These are phyloP conservation scores for Xylophagus ater DNA, from an alignment of 2,888 invertebrate genomes.

Conservation along the genomic window DNA sequence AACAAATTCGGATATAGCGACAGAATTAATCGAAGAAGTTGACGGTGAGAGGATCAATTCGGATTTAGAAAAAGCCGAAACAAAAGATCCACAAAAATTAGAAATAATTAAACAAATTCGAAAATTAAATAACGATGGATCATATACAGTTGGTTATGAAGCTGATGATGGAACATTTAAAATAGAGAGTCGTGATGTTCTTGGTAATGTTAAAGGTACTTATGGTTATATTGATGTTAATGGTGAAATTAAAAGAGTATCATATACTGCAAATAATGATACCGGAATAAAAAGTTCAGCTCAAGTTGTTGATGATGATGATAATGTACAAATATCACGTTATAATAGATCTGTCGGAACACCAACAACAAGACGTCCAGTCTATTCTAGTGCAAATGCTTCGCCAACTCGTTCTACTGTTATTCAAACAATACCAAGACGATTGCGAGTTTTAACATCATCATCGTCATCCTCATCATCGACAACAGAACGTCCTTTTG, in stretches of 20 bases:
- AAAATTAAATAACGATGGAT: constrained; percentile 69
- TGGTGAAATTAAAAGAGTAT: constrained; percentile 68
- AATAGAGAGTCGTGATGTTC: constrained; percentile 68
- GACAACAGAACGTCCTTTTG: constrained; percentile 4
- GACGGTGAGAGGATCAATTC: constrained; percentile 40
- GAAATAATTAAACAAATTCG: constrained; percentile 74
- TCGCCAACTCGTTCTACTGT: constrained; percentile 41
- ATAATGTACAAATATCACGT: constrained; percentile 25
- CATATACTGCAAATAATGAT: constrained; percentile 50
- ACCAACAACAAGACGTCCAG: constrained; percentile 47
- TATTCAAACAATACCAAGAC: constrained; percentile 53
- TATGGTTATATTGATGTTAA: constrained; percentile 69
- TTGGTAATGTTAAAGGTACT: constrained; percentile 71
- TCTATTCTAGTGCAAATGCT: no score
- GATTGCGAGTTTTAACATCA: constrained; percentile 37
- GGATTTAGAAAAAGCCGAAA: constrained; percentile 43
- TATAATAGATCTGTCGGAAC: constrained; percentile 38
- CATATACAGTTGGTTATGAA: constrained; percentile 75
- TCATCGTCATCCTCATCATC: constrained; percentile 28
- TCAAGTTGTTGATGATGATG: constrained; percentile 28
- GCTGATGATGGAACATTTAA: constrained; percentile 78
- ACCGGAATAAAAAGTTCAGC: constrained; percentile 37
- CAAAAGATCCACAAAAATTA: constrained; percentile 55
- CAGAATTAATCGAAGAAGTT: constrained; percentile 23
- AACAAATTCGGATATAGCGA: constrained; percentile 8